Percentiles rank a stretch among this genome's conserved stretches.
Evolutionary conservation across 2,888 invertebrate species (phyloP).

Genomic region (Eupeodes luniger): DNA sequence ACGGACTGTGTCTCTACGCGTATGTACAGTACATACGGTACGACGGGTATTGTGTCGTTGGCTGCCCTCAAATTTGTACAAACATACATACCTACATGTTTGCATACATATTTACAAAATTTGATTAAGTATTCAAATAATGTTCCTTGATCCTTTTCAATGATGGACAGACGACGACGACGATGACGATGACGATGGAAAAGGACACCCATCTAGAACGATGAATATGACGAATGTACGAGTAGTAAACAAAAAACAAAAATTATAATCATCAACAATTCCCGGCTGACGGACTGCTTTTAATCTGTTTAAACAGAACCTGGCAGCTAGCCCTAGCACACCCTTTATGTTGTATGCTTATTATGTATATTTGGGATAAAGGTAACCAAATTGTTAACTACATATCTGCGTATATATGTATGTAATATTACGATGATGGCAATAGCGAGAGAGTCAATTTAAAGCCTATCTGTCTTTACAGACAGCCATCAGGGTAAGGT

Average conservation of each 20-base stretch:
- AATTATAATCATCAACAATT: conserved; percentile 32
- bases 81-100: background rate
- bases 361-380: conserved; percentile 13
- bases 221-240: conserved; percentile 53
- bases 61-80: background rate
- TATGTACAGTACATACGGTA: too few relatives aligned
- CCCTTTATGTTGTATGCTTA: background rate
- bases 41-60: background rate
- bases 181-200: background rate
- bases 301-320: conserved; percentile 73
- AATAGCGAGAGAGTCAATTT: conserved; percentile 55
- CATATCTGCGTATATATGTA: background rate
- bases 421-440: background rate
- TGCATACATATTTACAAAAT: conserved; percentile 56
- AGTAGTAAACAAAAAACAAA: conserved; percentile 29
- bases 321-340: background rate
- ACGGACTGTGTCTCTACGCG: background rate
- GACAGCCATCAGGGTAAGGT: background rate
- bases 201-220: background rate
- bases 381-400: conserved; percentile 56
- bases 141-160: conserved; percentile 64
- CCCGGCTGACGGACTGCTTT: conserved; percentile 60
- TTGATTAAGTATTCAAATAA: conserved; percentile 75
- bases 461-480: conserved; percentile 12
- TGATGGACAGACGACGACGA: conserved; percentile 14